Base-by-base conservation (phyloP, 2,113 vertebrate species). In the Laterallus jamaicensis region DNA sequence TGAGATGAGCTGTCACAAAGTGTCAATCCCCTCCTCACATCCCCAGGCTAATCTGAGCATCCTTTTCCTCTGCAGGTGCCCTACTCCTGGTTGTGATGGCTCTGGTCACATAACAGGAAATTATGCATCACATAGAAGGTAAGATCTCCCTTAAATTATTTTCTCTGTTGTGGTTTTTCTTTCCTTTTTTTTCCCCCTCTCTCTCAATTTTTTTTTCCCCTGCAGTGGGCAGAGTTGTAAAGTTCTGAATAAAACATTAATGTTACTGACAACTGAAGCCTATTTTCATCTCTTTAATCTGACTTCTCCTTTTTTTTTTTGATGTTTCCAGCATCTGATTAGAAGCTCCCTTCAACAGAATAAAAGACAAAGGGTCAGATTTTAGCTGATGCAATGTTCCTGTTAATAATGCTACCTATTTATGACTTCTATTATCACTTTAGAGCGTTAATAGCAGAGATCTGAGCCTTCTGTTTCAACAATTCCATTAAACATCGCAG, bases 61-160 rank as follows among this genome's bases (percentile, higher is more conserved):
- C 42, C 40, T 59, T 93, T 97, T 94, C 70, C 71, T 96, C 75
- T 0, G 0, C 97, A 98, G 98, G 98, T 98, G 98, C 98, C 98
- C 98, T 97, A 98, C 98, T 37, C 98, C 98, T 42, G 98, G 98
- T 94, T 98, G 98, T 70, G 98, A 98, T 78, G 98, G 98, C 69
- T 98, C 98, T 47, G 98, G 98, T 96, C 98, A 98, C 94, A 98
- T 98, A 84, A 98, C 98, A 71, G 98, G 98, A 96, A 98, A 98
- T 97, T 98, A 98, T 94, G 98, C 98, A 82, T 98, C 98, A 0
- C 98, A 98, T 68, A 97, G 98, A 94, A 98, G 98, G 98, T 98
- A 95, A 98, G 98, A 77, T 50, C 83, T 82, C 24, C 66, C 64
- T 89, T 35, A 91, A 95, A 86, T 95, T 87, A 85, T 89, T 92